A percentile compares a stretch with the other conserved stretches of the same genome.
These are phyloP conservation scores for Falco peregrinus DNA, from an alignment of 2,797 vertebrate species.

Conservation along the genomic window DNA sequence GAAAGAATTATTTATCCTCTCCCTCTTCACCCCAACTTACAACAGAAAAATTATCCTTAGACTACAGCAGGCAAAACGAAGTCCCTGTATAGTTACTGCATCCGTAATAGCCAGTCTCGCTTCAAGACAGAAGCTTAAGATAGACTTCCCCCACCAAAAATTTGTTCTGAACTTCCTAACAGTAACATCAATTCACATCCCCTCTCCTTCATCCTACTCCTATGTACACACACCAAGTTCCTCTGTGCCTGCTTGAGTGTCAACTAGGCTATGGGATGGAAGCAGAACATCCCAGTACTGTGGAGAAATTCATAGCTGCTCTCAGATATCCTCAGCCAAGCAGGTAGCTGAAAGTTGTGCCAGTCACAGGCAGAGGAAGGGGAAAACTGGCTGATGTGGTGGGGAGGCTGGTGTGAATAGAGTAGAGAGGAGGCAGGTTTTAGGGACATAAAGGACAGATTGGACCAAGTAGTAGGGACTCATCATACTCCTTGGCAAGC, in stretches of 20 bases:
- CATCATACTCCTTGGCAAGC: not conserved
- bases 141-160: not conserved
- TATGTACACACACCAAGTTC: not conserved
- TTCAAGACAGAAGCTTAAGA: not conserved
- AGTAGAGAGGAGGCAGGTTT: not conserved
- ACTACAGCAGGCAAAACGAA: not conserved
- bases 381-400: not conserved
- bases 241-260: not conserved
- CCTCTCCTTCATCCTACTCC: not conserved
- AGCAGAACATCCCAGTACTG: not conserved
- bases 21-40: not conserved
- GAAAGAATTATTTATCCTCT: not conserved
- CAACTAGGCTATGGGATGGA: not conserved
- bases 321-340: not conserved
- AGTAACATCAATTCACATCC: not conserved
- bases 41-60: not conserved
- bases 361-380: not conserved
- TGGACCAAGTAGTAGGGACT: not conserved
- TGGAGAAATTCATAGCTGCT: not conserved
- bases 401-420: not conserved
- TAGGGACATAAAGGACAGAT: not conserved
- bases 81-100: accelerated
- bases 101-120: not conserved
- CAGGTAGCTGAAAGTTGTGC: not conserved
- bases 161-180: not conserved